Evolutionary conservation across 2,797 vertebrate species (phyloP).

Genomic region (Sebastiscus tertius): DNA sequence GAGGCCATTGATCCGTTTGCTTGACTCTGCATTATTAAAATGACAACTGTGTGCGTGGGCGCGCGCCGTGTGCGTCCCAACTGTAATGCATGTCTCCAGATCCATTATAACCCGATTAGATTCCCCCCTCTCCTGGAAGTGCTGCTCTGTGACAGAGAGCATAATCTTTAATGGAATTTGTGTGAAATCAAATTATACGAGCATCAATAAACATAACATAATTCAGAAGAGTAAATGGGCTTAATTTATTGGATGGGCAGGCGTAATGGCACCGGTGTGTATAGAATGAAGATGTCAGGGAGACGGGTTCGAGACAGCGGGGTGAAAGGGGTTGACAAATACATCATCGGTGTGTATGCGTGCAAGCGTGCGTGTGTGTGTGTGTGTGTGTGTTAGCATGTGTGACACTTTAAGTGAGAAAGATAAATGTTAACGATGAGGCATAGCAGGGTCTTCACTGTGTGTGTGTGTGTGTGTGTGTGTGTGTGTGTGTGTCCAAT

Average conservation of each 20-base stretch:
- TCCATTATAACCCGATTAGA: constrained; percentile 93
- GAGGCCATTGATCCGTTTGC: constrained; percentile 84
- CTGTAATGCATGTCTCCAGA: constrained; percentile 88
- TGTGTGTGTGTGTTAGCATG: constrained; percentile 12
- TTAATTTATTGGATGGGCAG: constrained; percentile 88
- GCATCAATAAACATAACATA: constrained; percentile 93
- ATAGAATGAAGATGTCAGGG: constrained; percentile 83
- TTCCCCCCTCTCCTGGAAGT: constrained; percentile 85
- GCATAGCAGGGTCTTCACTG: constrained; percentile 31
- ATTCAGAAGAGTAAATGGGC: constrained; percentile 92
- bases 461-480: constrained; percentile 7
- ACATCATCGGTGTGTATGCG: constrained; percentile 52
- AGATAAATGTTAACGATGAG: constrained; percentile 60
- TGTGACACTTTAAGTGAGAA: constrained; percentile 56
- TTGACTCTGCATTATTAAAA: constrained; percentile 87
- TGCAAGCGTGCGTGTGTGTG: constrained; percentile 32
- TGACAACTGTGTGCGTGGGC: constrained; percentile 76
- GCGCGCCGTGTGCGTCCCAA: constrained; percentile 68
- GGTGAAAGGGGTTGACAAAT: constrained; percentile 70
- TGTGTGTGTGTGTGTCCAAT: constrained; percentile 50
- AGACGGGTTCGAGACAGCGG: constrained; percentile 74
- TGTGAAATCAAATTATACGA: constrained; percentile 93
- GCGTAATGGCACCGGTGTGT: constrained; percentile 83
- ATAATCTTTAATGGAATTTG: constrained; percentile 93
- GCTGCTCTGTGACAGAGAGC: constrained; percentile 79